A percentile compares a stretch with the other conserved stretches of the same genome.
These are phyloP conservation scores for Leptinotarsa tumamoca DNA, from an alignment of 2,888 invertebrate species.

Conservation along the genomic window DNA sequence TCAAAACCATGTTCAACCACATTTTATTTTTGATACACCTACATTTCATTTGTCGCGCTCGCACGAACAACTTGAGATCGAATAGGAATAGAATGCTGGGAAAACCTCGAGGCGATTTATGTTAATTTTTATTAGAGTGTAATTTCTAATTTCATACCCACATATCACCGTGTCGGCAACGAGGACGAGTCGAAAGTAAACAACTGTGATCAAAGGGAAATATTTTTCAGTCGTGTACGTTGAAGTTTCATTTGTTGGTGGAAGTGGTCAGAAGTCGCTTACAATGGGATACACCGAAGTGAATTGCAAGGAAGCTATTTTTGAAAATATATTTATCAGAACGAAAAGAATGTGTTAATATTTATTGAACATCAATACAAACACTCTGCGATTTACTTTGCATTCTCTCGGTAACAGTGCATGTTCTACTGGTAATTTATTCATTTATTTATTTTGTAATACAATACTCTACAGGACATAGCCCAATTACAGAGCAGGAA, in stretches of 20 bases:
- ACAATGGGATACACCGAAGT: neutral
- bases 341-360: neutral
- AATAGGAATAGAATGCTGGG: conserved; percentile 37
- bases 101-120: conserved; percentile 28
- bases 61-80: conserved; percentile 22
- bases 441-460: too few species aligned
- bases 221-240: neutral
- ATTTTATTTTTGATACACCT: conserved; percentile 43
- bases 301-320: neutral
- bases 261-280: neutral
- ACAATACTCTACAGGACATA: too few species aligned
- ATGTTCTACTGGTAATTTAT: too few species aligned
- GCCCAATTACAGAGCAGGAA: too few species aligned
- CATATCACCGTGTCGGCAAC: conserved; percentile 15
- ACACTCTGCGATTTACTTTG: too few species aligned
- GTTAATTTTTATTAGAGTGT: conserved; percentile 33
- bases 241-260: neutral
- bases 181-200: neutral
- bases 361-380: neutral
- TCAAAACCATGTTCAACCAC: conserved; percentile 3
- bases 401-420: too few species aligned
- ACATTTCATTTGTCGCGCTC: conserved; percentile 34
- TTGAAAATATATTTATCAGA: neutral
- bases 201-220: neutral
- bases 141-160: conserved; percentile 39